Evolutionary conservation across 2,113 vertebrate species (phyloP).

Genomic region (Phylloscopus trochiloides): DNA sequence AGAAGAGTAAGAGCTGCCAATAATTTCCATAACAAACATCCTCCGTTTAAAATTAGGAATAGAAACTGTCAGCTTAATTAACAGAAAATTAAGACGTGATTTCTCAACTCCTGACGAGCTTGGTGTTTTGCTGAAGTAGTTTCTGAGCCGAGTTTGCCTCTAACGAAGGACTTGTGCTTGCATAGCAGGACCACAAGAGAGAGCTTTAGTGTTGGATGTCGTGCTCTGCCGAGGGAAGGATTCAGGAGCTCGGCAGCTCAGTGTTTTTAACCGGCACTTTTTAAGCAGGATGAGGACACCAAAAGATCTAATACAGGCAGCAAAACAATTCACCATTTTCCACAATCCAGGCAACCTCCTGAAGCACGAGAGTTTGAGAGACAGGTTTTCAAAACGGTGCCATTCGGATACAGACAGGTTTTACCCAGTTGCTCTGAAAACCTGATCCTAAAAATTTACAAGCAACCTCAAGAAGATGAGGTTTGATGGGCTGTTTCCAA

Average conservation of each 20-base stretch:
- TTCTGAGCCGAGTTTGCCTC: not conserved
- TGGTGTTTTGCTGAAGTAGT: not conserved
- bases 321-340: not conserved
- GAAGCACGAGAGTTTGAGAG: not conserved
- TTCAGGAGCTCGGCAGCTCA: not conserved
- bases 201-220: slow-evolving; percentile 54
- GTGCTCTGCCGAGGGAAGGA: not conserved
- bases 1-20: too few relatives aligned
- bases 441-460: not conserved
- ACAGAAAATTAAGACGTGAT: not conserved
- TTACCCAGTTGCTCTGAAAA: not conserved
- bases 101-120: not conserved
- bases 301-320: not conserved
- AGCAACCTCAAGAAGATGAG: not conserved
- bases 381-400: not conserved
- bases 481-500: not conserved
- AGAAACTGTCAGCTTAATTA: not conserved
- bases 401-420: not conserved
- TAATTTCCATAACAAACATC: not conserved
- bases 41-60: not conserved
- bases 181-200: slow-evolving; percentile 58
- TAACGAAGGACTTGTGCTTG: not conserved
- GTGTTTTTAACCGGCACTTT: not conserved
- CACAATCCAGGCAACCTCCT: not conserved
- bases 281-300: not conserved